Base-by-base conservation (phyloP, 2,888 invertebrate species). In the Chydorus sphaericus region DNA sequence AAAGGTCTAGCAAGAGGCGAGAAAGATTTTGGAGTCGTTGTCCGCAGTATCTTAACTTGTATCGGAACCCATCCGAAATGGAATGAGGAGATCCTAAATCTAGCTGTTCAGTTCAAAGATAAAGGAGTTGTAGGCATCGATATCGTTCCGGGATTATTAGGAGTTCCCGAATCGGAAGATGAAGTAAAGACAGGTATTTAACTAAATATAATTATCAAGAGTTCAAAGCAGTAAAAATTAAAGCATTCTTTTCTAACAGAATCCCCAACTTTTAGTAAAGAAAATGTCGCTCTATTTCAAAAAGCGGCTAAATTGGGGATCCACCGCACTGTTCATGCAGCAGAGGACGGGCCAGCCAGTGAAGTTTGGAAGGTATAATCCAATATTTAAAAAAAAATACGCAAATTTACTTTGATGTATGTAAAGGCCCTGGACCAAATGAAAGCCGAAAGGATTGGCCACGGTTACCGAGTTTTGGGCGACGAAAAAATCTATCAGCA, bases 261-360 rank as follows among this genome's bases (percentile, higher is more conserved):
- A 51, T 49, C 39, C 18, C 57, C 59, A 10, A 61, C 61, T 60
- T 14, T 63, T 18, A 61, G 59, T 10, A 58, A 58, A 16, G 61
- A 62, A 30, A 62, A 63, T 16, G 58, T 63, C 33, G 53, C 59
- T 2, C 60, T 66, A 52, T 69, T 67, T 59, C 62, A 72, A 65
- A 67, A 69, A 58, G 77, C 77, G 1, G 63, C 64, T 33, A 65
- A 66, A 37, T 62, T 67, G n/a, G 75, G 75, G 8, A 70, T 78
- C 51, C 72, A 71, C 58, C 65, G 77, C 54, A 77, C 77, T 2
- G 72, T 73, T 2, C 78, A 78, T 63, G 77, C 77, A 3, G 77
- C 77, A 2, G 77, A 77, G 63, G 68, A 69, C n/a, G 74, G 74
- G 2, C 66, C 70, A 1, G 66, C 72, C 0, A 61, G 62, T 6